Base-by-base conservation (phyloP, 1,140 invertebrate species). In the Papilio glaucus region DNA sequence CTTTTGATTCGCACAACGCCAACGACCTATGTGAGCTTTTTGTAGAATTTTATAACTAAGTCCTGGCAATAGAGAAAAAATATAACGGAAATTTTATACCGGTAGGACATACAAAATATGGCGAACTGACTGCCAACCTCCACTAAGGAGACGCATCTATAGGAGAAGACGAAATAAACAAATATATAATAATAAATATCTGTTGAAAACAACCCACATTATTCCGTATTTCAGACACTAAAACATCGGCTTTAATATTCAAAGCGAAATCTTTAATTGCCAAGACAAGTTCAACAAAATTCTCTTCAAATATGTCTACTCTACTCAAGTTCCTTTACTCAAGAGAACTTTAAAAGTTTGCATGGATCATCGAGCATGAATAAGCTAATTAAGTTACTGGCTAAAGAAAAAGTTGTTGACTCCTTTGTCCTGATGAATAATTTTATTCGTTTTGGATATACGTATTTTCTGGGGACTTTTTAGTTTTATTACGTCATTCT, bases 261-360 rank as follows among this genome's bases (percentile, higher is more conserved):
- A 57, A 24, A 57, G 49, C 18, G 7, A 57, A 26, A 57, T 24
- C 49, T 4, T 24, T 57, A 57, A 57, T 57, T 24, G 24, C 49
- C 24, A 26, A 24, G 49, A 24, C 49, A 57, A 57, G 21, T 57
- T 57, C 21, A 57, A 57, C 49, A 57, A 57, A 24, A 24, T 10
- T 57, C 24, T 24, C 18, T 21, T 49, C 45, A 49, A 49, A 49
- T 49, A 49, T 49, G 45, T 49, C 45, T 21, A 21, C 15, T 49
- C 15, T 49, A 49, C 18, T 49, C 42, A 6, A 49, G 18, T 21
- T 21, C 2, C 29, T 33, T 6, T 33, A 33, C 2, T 33, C 2
- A 33, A 33, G 39, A 41, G 39, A 26, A 49, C 18, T 49, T 49
- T 9, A 6, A 57, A 26, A 57, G 49, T 57, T 24, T 57, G 0